Evolutionary conservation across 2,888 invertebrate species (phyloP), one percentile per base, ranked within the genome.

Genomic region (Ormyrus nitidulus): DNA sequence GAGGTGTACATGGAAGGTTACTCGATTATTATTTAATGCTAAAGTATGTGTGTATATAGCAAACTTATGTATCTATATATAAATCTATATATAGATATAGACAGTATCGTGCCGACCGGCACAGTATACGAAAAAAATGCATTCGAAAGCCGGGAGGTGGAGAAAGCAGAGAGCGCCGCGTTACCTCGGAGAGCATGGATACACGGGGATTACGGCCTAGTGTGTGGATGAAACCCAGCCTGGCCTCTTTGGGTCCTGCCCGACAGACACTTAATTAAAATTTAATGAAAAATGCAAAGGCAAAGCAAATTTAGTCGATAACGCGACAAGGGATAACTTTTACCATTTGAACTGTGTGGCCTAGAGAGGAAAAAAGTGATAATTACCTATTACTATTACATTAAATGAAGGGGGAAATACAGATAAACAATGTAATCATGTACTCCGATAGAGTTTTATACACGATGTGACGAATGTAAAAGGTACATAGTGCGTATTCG

Each of bases 361-460:
- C 90, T 90, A 90, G 89, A 89, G 90, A 90, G 89, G 88, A 86
- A 89, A 87, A 89, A 90, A 89, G 90, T 90, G 90, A 90, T 90
- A 90, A 89, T 87, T 89, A 88, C 84, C 78, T 82, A 83, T 81
- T 88, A 88, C 86, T 87, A 89, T 88, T 88, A 87, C 85, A 81
- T 82, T 84, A 85, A 84, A 85, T 82, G 73, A 85, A 84, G 81
- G 85, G 85, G 83, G 85, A 85, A 86, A 83, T 86, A 87, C 85
- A 71, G 65, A 83, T 81, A 82, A 86, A 85, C 88, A 87, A 88
- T 88, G 89, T 89, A 90, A 90, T 89, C 89, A 89, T 90, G 87
- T 90, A 89, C 89, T 89, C 90, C 87, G 86, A 89, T 90, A 90
- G 89, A 90, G 89, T 90, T 90, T 90, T 90, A 90, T 90, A 90